Evolutionary conservation across 2,888 invertebrate species (phyloP), one percentile per base, ranked within the genome.

Genomic region (Brachyptera risi): DNA sequence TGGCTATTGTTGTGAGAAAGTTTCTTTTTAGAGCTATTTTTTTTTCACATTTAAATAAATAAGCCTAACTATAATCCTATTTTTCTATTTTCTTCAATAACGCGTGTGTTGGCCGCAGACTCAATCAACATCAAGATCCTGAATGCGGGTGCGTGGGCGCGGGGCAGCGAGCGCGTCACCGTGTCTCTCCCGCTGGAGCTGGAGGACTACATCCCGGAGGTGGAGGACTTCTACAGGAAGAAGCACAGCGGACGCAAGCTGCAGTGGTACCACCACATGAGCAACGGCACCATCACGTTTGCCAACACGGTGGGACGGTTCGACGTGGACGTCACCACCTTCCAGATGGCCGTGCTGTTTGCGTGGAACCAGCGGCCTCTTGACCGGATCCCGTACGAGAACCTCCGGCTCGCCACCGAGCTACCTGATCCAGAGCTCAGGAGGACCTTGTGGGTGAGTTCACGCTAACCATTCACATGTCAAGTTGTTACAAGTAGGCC

Each of bases 211-310:
- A 96, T 99, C 71, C 98, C 98, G 1, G 97, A 99, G 78, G 93
- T 99, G 23, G 99, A 99, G 78, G 96, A 97, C 67, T 98, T 98
- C 79, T 99, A 99, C 75, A 90, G 93, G 75, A 92, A 90, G 72
- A 96, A 97, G 76, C 98, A 99, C 79, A 95, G 91, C 69, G 99
- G 99, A 7, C 82, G 99, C 60, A 98, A 98, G 75, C 79, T 99
- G 62, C 96, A 96, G 77, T 99, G 99, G 99, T 81, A 98, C 76
- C 98, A 99, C 78, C 96, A 98, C 72, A 98, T 98, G 97, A 96
- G 97, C 67, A 98, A 98, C 78, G 99, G 98, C 68, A 96, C 96
- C 85, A 95, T 99, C 69, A 95, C 94, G 23, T 98, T 98, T 79
- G 85, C 87, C 0, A 97, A 96, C 75, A 85, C 88, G 68, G 86